A percentile compares a stretch with the other conserved stretches of the same genome.
Conservation (phyloP, 1,140 invertebrate species). For the Hypothenemus hampei region DNA sequence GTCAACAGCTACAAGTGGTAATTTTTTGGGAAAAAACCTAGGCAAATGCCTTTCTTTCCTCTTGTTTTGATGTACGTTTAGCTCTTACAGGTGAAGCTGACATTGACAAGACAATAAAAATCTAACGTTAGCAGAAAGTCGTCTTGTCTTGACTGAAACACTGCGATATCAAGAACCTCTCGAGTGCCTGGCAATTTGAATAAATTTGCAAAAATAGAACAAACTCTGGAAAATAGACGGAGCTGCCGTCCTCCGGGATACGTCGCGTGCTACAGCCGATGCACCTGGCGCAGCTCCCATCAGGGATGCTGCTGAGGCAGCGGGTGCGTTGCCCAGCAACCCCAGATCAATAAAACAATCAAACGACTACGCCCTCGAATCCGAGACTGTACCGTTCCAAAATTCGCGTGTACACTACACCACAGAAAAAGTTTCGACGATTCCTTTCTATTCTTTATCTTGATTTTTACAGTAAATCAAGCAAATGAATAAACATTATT, state of each 20-base stretch:
- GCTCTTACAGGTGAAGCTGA: no score
- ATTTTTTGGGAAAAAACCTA: no score
- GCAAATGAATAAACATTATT: no score
- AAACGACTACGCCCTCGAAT: conserved; percentile 39
- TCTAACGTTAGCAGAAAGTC: no score
- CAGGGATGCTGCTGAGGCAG: conserved; percentile 17
- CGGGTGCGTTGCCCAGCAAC: conserved; percentile 31
- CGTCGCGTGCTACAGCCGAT: conserved; percentile 12
- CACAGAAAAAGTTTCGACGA: not conserved
- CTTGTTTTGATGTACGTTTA: no score
- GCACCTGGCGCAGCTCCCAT: conserved; percentile 19
- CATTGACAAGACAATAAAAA: no score
- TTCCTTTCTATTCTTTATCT: not conserved
- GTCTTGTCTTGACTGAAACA: no score
- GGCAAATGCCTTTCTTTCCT: no score
- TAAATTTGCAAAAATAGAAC: conserved; percentile 5
- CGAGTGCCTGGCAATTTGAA: not conserved
- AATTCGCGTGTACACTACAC: conserved; percentile 8
- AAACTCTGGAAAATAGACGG: conserved; percentile 3
- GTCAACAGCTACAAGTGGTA: no score
- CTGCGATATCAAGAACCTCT: no score
- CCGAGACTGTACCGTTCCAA: conserved; percentile 5
- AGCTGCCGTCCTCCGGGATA: not conserved
- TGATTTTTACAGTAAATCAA: not conserved
- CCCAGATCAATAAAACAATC: conserved; percentile 42